Base-by-base conservation (phyloP, 2,797 vertebrate species). In the Paguma larvata region DNA sequence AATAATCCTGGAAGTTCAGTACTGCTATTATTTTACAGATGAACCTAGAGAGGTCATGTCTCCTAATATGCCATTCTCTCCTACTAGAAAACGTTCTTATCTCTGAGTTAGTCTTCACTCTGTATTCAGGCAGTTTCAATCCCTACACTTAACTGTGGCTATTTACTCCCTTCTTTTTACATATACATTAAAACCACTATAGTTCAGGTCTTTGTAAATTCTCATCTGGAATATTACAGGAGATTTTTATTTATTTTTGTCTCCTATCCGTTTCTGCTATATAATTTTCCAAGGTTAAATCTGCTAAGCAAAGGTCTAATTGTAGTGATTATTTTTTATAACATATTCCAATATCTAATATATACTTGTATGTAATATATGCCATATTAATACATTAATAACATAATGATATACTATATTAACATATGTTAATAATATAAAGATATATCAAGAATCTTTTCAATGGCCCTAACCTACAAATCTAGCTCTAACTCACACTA, bases 41-140 rank as follows among this genome's bases (percentile, higher is more conserved):
- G 1, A 67, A 27, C 23, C 30, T 11, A 75, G 44, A 77, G 51
- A 65, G 14, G 25, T n/a, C 38, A 15, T 94, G 87, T 87, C 82
- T 68, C 4, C 19, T 82, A n/a, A 53, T 19, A 0, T 75, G 8
- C 25, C 19, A 89, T 62, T 70, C 38, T 92, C 10, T 46, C 23
- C 16, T 70, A 34, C 41, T 34, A 77, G 34, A 79, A 73, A 86
- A 86, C n/a, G 6, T 53, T 11, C 6, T 84, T 87, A 13, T 88
- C 56, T 92, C 59, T 93, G 56, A 92, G 63, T 51, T 96, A 85
- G 46, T 62, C 19, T 65, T 89, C 65, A 62, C 14, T 79, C 21
- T 59, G 11, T 32, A 56, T 73, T 80, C 56, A 70, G 14, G 7
- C 1, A 4, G 41, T 56, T 79, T 25, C 1, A 32, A 21, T 75